Evolutionary conservation across 2,888 invertebrate species (phyloP).

Genomic region (Rhorus exstirpatorius): DNA sequence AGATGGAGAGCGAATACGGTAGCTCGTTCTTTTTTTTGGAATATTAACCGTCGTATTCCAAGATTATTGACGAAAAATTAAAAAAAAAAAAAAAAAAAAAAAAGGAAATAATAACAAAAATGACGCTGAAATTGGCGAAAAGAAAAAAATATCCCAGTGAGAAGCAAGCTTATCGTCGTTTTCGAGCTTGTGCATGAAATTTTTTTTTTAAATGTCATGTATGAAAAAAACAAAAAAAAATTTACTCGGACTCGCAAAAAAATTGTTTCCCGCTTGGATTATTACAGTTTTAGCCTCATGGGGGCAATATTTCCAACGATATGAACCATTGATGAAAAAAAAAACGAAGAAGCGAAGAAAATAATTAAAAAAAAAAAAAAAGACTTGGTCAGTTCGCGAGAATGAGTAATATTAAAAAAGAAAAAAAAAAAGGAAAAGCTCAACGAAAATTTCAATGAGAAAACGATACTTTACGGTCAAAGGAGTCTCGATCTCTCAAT

Average conservation of each 20-base stretch:
- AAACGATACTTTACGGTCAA: constrained; percentile 53
- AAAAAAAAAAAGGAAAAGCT: constrained; percentile 30
- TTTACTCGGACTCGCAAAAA: constrained; percentile 62
- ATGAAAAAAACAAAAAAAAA: constrained; percentile 63
- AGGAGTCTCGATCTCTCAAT: constrained; percentile 57
- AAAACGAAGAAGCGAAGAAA: constrained; percentile 5
- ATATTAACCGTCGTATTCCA: constrained; percentile 68
- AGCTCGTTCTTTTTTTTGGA: constrained; percentile 80
- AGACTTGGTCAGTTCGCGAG: constrained; percentile 24
- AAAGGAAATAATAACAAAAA: too few species aligned
- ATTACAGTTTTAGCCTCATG: constrained; percentile 54
- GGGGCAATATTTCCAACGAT: constrained; percentile 49
- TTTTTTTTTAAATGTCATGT: neutral
- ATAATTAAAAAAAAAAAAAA: constrained; percentile 17
- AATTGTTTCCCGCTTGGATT: constrained; percentile 10
- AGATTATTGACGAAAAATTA: constrained; percentile 27
- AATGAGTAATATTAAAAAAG: constrained; percentile 38
- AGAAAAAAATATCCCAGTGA: constrained; percentile 18
- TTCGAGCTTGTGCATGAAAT: neutral
- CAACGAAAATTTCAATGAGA: constrained; percentile 51
- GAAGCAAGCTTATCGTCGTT: constrained; percentile 29
- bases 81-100: too few species aligned
- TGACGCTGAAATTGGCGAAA: constrained; percentile 57
- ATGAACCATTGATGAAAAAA: constrained; percentile 41
- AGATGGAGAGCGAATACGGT: constrained; percentile 82